Evolutionary conservation across 2,797 vertebrate genomes (phyloP), one percentile per base, ranked within the genome.

Genomic region (Myotis planiceps): DNA sequence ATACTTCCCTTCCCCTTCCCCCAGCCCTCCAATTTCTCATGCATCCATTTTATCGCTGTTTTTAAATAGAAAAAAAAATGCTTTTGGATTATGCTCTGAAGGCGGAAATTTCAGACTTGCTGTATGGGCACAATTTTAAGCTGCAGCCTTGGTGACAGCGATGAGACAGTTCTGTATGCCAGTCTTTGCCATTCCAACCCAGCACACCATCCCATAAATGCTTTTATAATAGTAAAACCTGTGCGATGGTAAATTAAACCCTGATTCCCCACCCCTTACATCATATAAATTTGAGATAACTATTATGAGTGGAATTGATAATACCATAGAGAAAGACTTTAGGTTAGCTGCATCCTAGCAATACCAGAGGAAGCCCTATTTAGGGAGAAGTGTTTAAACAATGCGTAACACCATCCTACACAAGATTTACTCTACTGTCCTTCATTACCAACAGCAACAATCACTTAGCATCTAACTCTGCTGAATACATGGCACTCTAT

Each of bases 191-290:
- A 75, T 94, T 88, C 87, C 58, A 42, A 51, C 80, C 60, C 60
- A 65, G 37, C 85, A 34, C 45, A 37, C 37, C 45, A 49, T 32
- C 84, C 92, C 47, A 42, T 92, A 90, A 92, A 90, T 90, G 92
- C 66, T 37, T 97, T 84, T 25, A 16, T 74, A 69, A 68, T 94
- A 94, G 66, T 74, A 80, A 92, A 95, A 90, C 93, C 63, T 14
- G 78, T 55, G 94, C 55, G 95, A 92, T 95, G 80, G 84, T 86
- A 94, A 96, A 93, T 97, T 93, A 92, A 94, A 97, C 84, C 37
- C 89, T 58, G 65, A 58, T 58, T 12, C 0, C 25, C 55, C 25
- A 3, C 27, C 14, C 39, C 29, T 0, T 25, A 12, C 45, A 76
- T 79, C 76, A 82, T 92, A 91, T 94, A 92, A 96, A 96, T 90